Conservation (phyloP, 2,113 vertebrate genomes). For the Chamaea fasciata region DNA sequence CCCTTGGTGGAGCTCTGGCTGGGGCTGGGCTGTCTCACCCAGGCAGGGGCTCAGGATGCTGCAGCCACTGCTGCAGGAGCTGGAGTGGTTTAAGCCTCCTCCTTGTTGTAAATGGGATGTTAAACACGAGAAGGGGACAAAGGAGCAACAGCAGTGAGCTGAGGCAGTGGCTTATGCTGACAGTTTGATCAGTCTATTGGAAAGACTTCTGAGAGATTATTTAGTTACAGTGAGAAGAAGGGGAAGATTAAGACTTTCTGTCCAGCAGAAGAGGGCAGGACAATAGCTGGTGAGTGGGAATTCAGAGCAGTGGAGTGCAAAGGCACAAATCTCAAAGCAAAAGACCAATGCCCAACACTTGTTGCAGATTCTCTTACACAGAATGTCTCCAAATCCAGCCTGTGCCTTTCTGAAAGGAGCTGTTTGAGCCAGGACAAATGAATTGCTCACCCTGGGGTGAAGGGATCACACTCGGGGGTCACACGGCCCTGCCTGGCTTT, state of each 20-base stretch:
- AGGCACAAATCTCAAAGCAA: not conserved
- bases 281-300: conserved; percentile 38
- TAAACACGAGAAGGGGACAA: conserved; percentile 44
- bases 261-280: conserved; percentile 36
- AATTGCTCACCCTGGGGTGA: not conserved
- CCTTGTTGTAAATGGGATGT: conserved; percentile 30
- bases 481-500: not conserved
- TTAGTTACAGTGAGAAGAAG: conserved; percentile 45
- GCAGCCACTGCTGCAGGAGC: not conserved
- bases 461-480: not conserved
- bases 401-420: not conserved
- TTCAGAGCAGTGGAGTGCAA: not conserved
- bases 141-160: conserved; percentile 39
- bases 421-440: not conserved
- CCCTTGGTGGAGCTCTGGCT: not conserved
- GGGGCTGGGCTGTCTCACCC: not conserved
- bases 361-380: not conserved
- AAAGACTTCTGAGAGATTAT: conserved; percentile 58
- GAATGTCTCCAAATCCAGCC: not conserved
- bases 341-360: not conserved
- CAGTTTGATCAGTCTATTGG: conserved; percentile 65
- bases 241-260: conserved; percentile 61
- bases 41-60: not conserved
- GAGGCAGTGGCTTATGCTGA: conserved; percentile 54
- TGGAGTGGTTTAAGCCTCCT: conserved; percentile 21